Conservation (phyloP, 2,888 invertebrate genomes). For the Cerastis leucographa region DNA sequence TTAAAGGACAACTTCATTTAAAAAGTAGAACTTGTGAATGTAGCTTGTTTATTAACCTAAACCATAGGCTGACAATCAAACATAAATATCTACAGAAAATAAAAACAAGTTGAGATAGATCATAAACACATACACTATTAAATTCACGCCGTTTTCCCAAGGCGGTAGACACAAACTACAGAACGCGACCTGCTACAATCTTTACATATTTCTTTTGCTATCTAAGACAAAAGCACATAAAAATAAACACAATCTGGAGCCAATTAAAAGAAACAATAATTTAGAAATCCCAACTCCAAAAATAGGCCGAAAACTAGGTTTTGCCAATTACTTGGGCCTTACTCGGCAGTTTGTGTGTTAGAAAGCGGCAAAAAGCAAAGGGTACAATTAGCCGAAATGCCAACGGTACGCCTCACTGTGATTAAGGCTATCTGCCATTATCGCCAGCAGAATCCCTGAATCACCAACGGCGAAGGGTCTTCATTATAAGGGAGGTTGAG, state of each 20-base stretch:
- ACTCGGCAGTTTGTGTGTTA: slow-evolving; percentile 49
- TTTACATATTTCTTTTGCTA: neutral
- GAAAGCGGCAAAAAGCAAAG: slow-evolving; percentile 60
- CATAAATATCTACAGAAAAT: neutral
- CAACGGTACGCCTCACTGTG: slow-evolving; percentile 43
- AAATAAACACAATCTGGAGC: neutral
- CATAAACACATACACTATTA: neutral
- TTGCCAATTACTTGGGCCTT: slow-evolving; percentile 59
- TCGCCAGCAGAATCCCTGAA: slow-evolving; percentile 68
- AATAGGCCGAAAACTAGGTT: slow-evolving; percentile 36
- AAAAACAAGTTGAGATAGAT: slow-evolving; percentile 4
- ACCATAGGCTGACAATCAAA: neutral
- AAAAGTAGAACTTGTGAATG: no score
- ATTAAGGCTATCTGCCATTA: slow-evolving; percentile 67
- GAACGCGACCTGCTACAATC: neutral
- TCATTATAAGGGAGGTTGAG: slow-evolving; percentile 56
- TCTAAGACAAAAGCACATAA: no score
- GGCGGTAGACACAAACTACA: neutral
- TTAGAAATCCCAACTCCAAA: slow-evolving; percentile 29
- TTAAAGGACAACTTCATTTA: no score
- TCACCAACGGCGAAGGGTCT: slow-evolving; percentile 65
- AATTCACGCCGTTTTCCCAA: neutral
- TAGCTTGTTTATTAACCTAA: slow-evolving; percentile 2
- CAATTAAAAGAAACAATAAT: slow-evolving; percentile 25
- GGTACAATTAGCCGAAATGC: slow-evolving; percentile 57